Evolutionary conservation across 2,113 vertebrate species (phyloP), one percentile per base, ranked within the genome.

Genomic region (Gnathonemus longibarbis): DNA sequence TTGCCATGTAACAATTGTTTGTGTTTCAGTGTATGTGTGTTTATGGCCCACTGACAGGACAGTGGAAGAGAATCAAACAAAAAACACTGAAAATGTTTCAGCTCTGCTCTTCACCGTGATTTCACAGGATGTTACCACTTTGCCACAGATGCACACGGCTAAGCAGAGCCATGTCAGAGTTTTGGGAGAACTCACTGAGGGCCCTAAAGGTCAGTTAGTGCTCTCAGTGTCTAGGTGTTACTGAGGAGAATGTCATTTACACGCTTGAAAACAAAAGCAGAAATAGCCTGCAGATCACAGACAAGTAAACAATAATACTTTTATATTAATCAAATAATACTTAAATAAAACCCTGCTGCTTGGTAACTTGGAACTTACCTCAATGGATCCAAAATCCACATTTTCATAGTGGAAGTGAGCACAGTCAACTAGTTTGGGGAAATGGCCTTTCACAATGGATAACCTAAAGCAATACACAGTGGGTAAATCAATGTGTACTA

Each of bases 371-470:
- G 17, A 27, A 52, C 92, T 77, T 92, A 97, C 96, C 96, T 96
- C 94, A 89, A 97, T 95, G 70, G 95, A 94, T 89, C 95, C 95
- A 45, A 97, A 96, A 89, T 96, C 96, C 42, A 97, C 95, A 21
- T 95, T 95, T 88, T 97, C 96, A 7, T 96, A 97, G 92, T 96
- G 96, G 93, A 96, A 97, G 92, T 96, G 96, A 89, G 96, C 96
- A 93, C 96, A 97, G 89, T 97, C 96, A 0, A 94, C 95, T 89
- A 97, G 94, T 90, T 96, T 95, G 21, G 96, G 96, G 88, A 97
- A 97, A 87, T 96, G 96, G 84, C 96, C 95, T 92, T 96, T 95
- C 89, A 94, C 95, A 91, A 96, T 93, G 1, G 95, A 96, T 85
- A 96, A 92, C 91, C 96, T 96, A 90, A 45, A 84, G 92, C 3